Evolutionary conservation across 2,888 invertebrate species (phyloP).

Genomic region (Epistrophe grossulariae): DNA sequence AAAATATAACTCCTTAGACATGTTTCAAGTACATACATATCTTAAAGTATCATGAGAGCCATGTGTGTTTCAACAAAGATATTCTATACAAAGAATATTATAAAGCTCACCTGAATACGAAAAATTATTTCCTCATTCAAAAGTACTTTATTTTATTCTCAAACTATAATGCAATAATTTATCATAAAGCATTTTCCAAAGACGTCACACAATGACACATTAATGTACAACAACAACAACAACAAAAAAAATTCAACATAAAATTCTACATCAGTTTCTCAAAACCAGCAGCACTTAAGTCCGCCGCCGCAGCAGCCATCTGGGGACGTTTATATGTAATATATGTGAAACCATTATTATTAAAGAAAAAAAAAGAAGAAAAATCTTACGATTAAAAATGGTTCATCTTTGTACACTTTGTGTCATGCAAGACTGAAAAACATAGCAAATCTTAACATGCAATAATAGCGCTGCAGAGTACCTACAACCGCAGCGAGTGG

Average conservation of each 20-base stretch:
- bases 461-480: slow-evolving; percentile 13
- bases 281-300: slow-evolving; percentile 26
- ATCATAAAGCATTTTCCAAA: slow-evolving; percentile 30
- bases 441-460: slow-evolving; percentile 40
- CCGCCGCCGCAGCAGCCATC: slow-evolving; percentile 18
- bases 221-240: too few species aligned
- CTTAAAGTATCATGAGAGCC: not conserved
- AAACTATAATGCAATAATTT: slow-evolving; percentile 33
- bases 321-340: slow-evolving; percentile 7
- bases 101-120: slow-evolving; percentile 10
- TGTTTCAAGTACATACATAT: not conserved
- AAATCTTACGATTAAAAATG: slow-evolving; percentile 39
- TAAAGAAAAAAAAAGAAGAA: not conserved
- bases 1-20: not conserved
- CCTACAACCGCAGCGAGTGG: not conserved
- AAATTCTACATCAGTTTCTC: slow-evolving; percentile 33
- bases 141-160: slow-evolving; percentile 22
- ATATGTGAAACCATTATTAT: slow-evolving; percentile 13
- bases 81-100: not conserved
- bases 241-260: not conserved
- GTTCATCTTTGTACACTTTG: slow-evolving; percentile 34
- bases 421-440: slow-evolving; percentile 32
- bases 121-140: slow-evolving; percentile 2
- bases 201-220: slow-evolving; percentile 26
- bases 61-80: not conserved